A percentile compares a stretch with the other conserved stretches of the same genome.
Evolutionary conservation across 2,888 invertebrate genomes (phyloP).

Genomic region (Andrena bicolor): DNA sequence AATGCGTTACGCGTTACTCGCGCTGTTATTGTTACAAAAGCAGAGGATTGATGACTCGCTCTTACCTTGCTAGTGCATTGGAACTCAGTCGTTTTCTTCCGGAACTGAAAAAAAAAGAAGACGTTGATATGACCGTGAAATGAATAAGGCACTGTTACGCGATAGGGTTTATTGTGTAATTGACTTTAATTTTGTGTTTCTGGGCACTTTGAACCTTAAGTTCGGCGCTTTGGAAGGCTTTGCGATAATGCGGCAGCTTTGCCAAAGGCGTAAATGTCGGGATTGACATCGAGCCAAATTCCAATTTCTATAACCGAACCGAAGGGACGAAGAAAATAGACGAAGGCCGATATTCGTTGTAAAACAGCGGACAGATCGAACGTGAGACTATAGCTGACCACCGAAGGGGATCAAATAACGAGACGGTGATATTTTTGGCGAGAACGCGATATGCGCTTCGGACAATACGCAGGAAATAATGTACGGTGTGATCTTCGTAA

Average conservation of each 20-base stretch:
- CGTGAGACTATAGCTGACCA: neutral
- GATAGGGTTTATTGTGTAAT: neutral
- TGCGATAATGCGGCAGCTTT: neutral
- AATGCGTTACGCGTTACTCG: slow-evolving; percentile 1
- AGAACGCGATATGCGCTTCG: neutral
- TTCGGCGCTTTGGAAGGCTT: neutral
- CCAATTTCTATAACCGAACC: slow-evolving; percentile 40
- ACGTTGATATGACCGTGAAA: slow-evolving; percentile 2
- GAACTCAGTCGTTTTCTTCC: slow-evolving; percentile 93
- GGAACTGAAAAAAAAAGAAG: slow-evolving; percentile 88
- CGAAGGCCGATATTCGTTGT: slow-evolving; percentile 21
- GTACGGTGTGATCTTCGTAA: neutral
- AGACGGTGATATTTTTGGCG: neutral
- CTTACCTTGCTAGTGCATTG: slow-evolving; percentile 95
- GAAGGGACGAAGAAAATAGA: slow-evolving; percentile 29
- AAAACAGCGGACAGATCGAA: slow-evolving; percentile 25
- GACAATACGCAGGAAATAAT: neutral
- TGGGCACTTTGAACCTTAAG: neutral
- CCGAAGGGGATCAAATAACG: slow-evolving; percentile 3
- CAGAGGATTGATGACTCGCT: slow-evolving; percentile 16
- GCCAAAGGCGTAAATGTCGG: slow-evolving; percentile 3
- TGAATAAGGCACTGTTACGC: slow-evolving; percentile 1
- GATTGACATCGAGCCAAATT: slow-evolving; percentile 28
- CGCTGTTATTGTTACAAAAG: slow-evolving; percentile 1
- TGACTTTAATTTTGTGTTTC: neutral